These are phyloP conservation scores for Ecdyonurus torrentis DNA, from an alignment of 2,888 invertebrate species.

Conservation along the genomic window DNA sequence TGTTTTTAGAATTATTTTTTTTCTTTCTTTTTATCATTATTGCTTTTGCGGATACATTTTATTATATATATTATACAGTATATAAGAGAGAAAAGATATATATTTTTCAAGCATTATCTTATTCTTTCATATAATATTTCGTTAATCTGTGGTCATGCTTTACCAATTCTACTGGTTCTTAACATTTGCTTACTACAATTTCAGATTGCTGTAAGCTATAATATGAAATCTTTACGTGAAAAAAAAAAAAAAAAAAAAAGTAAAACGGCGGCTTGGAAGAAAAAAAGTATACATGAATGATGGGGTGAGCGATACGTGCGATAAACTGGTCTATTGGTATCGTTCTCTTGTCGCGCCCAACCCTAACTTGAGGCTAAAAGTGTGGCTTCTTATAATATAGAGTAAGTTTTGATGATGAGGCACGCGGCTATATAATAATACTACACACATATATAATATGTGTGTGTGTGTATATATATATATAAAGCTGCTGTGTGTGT, in stretches of 20 bases:
- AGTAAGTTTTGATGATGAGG: not conserved
- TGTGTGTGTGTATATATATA: too few relatives aligned
- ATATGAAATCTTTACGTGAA: too few relatives aligned
- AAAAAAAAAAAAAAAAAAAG: not conserved
- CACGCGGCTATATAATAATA: not conserved
- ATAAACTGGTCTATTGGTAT: not conserved
- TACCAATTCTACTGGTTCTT: not conserved
- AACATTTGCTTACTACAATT: not conserved
- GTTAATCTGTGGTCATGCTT: not conserved
- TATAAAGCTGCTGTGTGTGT: too few relatives aligned
- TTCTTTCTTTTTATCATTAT: not conserved
- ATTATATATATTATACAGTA: too few relatives aligned
- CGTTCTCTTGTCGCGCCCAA: not conserved
- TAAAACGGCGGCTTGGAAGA: not conserved
- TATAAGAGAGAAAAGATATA: not conserved
- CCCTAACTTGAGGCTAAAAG: not conserved
- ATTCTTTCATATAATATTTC: not conserved
- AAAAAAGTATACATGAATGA: not conserved
- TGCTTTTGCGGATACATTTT: not conserved
- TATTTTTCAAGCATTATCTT: not conserved
- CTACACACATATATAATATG: too few relatives aligned
- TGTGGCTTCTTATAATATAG: not conserved
- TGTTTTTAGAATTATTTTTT: not conserved
- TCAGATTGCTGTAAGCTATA: not conserved
- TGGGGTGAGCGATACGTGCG: not conserved